Conservation (phyloP, 2,888 invertebrate genomes). For the Aspidapion aeneum region DNA sequence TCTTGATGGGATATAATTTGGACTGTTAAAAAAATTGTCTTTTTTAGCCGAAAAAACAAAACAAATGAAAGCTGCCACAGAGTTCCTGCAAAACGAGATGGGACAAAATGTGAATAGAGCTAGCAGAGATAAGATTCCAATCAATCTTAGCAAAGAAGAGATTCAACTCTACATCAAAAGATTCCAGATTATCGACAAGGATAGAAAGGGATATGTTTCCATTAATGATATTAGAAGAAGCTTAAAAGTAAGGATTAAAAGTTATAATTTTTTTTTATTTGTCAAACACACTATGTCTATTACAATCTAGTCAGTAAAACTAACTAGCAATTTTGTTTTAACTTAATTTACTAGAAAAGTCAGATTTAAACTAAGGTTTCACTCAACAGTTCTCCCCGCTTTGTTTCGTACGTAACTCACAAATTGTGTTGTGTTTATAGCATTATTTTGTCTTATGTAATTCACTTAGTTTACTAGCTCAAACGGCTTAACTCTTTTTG, state of each 20-base stretch:
- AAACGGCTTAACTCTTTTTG: no score
- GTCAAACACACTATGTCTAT: no score
- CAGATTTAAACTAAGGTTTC: background rate
- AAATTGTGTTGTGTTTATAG: no score
- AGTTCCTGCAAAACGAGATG: conserved; percentile 94
- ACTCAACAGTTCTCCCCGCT: no score
- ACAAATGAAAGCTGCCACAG: conserved; percentile 76
- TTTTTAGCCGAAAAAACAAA: conserved; percentile 54
- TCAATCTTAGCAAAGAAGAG: conserved; percentile 91
- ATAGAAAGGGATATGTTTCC: conserved; percentile 96
- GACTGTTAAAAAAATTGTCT: background rate
- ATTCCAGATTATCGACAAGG: conserved; percentile 93
- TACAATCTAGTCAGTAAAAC: no score
- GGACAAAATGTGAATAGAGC: conserved; percentile 90
- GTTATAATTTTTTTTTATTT: no score
- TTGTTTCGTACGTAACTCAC: no score
- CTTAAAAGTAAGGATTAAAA: conserved; percentile 73
- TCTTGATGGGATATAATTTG: no score
- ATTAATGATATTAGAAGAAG: conserved; percentile 95
- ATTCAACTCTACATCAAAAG: conserved; percentile 91
- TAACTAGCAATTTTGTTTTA: no score
- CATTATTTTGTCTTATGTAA: no score
- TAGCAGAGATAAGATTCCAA: conserved; percentile 82
- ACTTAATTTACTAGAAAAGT: no score
- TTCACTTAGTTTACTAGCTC: no score